Base-by-base conservation (phyloP, 2,888 invertebrate genomes). In the Tetragonisca angustula region DNA sequence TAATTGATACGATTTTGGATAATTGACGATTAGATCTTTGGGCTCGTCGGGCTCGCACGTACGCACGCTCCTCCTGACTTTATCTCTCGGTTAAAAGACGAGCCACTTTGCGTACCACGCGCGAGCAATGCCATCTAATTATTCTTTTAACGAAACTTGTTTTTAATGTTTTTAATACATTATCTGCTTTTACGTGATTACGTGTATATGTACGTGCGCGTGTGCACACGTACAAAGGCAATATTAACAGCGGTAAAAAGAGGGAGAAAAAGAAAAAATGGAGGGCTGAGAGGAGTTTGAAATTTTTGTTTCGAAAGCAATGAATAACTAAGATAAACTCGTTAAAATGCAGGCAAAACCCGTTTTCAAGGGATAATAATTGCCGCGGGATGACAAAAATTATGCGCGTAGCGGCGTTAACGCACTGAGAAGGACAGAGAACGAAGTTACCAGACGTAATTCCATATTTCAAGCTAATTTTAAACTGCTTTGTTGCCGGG, bases 311-410 rank as follows among this genome's bases (percentile, higher is more conserved):
- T 27, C 50, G 50, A 68, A 49, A 36, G 50, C 11, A 68, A 68
- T 49, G 50, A 68, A 68, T 27, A 68, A 68, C 50, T 68, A 15
- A 50, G 27, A 68, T 50, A n/a, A 27, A 50, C 68, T 27, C 19
- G 24, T 50, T 13, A 27, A 50, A 68, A 50, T 50, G 19, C 27
- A 17, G 36, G n/a, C 13, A 19, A 15, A 19, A 49, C 0, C 67
- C 27, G 19, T 50, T 24, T 24, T 19, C 9, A 19, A 50, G 24
- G 68, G 50, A 68, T 68, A 50, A 68, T 68, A 68, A 68, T 36
- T 50, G 68, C 27, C 24, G 27, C 50, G 68, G 15, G 27, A 49
- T 50, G 49, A 27, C 68, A 50, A 68, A 27, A 68, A 68, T 68
- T 50, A 68, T 67, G n/a, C 43, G 15, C 21, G n/a, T 27, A 68